Percentiles rank a stretch among this genome's conserved stretches.
phyloP scores from a whole-genome alignment of 2,113 vertebrate species.

The Neodontobutis hainanensis region DNA sequence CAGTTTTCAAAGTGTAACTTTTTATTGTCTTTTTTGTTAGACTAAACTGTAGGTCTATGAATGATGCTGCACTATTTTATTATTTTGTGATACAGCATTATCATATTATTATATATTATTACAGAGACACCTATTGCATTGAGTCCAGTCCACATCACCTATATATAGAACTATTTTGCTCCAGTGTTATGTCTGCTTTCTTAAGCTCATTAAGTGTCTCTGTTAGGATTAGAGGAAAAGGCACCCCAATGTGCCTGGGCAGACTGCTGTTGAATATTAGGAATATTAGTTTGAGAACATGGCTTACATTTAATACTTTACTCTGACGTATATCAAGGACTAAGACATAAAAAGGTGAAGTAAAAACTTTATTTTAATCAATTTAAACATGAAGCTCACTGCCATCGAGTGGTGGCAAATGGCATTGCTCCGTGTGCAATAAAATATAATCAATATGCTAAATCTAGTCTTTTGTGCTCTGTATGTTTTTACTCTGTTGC shows the following conservation, averaged over 20 bases:
- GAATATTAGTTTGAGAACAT: not conserved
- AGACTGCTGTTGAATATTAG: not conserved
- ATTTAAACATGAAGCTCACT: slow-evolving; percentile 38
- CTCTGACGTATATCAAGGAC: not conserved
- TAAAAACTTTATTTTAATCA: not conserved
- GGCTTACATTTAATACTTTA: slow-evolving; percentile 4
- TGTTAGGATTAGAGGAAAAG: slow-evolving; percentile 16
- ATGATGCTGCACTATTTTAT: not conserved
- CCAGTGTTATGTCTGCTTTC: slow-evolving; percentile 41
- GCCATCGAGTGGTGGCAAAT: slow-evolving; percentile 73
- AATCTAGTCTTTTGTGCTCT: too few species aligned
- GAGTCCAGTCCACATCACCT: slow-evolving; percentile 64
- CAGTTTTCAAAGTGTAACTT: not conserved
- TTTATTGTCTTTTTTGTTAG: not conserved
- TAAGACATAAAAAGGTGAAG: not conserved
- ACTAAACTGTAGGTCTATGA: not conserved
- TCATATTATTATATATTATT: not conserved
- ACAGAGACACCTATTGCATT: slow-evolving; percentile 8
- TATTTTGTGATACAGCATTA: not conserved
- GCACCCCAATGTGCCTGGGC: not conserved
- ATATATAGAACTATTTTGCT: slow-evolving; percentile 68
- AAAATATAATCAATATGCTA: not conserved
- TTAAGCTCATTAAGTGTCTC: slow-evolving; percentile 70
- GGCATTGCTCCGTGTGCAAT: slow-evolving; percentile 20
- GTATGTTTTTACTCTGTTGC: too few species aligned